Conservation (phyloP, 2,888 invertebrate species). For the Caenorhabditis zanzibari region DNA sequence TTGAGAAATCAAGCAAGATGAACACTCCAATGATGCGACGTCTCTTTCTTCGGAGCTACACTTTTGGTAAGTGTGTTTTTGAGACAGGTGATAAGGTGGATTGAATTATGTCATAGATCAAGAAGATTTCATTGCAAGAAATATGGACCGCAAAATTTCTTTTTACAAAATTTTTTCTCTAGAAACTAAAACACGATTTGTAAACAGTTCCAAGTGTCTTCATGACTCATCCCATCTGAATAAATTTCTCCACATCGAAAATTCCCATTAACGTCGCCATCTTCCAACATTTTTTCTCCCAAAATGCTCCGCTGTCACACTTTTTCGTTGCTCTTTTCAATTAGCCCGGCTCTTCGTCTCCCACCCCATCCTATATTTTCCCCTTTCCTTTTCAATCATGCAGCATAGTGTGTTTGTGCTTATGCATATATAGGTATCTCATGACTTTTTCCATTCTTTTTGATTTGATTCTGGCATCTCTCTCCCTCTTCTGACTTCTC, state of each 20-base stretch:
- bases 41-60: slow-evolving; percentile 54
- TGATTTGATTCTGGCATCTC: slow-evolving; percentile 33
- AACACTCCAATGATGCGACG: slow-evolving; percentile 42
- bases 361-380: too few species aligned
- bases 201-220: too few species aligned
- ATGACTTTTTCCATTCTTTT: slow-evolving; percentile 23
- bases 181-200: too few species aligned
- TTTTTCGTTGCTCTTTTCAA: slow-evolving; percentile 26
- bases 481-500: neutral
- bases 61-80: slow-evolving; percentile 53
- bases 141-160: too few species aligned
- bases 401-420: slow-evolving; percentile 15
- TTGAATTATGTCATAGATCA: too few species aligned
- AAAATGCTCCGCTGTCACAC: neutral
- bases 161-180: too few species aligned
- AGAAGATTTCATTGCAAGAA: too few species aligned
- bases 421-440: slow-evolving; percentile 35
- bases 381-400: slow-evolving; percentile 23
- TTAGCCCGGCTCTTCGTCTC: slow-evolving; percentile 1
- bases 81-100: too few species aligned
- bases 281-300: neutral
- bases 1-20: slow-evolving; percentile 32
- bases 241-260: neutral
- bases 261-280: neutral
- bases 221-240: too few species aligned